Conservation (phyloP, 2,113 vertebrate genomes). For the Smithornis capensis region DNA sequence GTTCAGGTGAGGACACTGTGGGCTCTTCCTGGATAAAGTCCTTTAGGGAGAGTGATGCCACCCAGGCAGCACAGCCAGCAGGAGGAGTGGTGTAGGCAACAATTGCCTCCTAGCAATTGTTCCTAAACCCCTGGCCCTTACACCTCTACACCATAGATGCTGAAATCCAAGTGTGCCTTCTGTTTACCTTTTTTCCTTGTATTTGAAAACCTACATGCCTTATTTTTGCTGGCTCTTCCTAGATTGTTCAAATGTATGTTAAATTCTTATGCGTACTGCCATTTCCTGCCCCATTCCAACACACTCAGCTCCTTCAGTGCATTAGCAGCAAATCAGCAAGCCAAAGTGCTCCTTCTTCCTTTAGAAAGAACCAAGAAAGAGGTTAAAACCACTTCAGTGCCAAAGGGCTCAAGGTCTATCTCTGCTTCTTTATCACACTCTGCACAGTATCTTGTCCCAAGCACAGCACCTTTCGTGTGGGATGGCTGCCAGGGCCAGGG, state of each 20-base stretch:
- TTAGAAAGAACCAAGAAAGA: not conserved
- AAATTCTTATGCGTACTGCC: not conserved
- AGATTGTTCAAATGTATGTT: not conserved
- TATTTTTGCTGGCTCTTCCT: not conserved
- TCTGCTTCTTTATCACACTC: not conserved
- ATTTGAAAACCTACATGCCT: not conserved
- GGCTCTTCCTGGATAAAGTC: not conserved
- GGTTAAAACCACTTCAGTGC: not conserved
- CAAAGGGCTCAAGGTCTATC: not conserved
- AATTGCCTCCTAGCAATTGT: rapidly evolving
- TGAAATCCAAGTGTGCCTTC: not conserved
- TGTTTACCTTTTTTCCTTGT: not conserved
- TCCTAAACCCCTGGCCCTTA: not conserved
- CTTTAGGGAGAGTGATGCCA: not conserved
- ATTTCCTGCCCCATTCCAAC: not conserved
- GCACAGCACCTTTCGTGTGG: rapidly evolving
- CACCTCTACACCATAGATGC: rapidly evolving
- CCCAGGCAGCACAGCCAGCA: rapidly evolving
- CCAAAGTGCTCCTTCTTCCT: not conserved
- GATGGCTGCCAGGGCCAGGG: not conserved
- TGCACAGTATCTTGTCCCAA: rapidly evolving
- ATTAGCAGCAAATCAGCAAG: not conserved
- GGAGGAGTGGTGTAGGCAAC: rapidly evolving
- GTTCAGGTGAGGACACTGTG: not conserved
- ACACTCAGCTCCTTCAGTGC: not conserved